Percentiles rank a stretch among this genome's conserved stretches.
These are phyloP conservation scores for Acrocephalus arundinaceus DNA, from an alignment of 2,113 vertebrate species.

Conservation along the genomic window DNA sequence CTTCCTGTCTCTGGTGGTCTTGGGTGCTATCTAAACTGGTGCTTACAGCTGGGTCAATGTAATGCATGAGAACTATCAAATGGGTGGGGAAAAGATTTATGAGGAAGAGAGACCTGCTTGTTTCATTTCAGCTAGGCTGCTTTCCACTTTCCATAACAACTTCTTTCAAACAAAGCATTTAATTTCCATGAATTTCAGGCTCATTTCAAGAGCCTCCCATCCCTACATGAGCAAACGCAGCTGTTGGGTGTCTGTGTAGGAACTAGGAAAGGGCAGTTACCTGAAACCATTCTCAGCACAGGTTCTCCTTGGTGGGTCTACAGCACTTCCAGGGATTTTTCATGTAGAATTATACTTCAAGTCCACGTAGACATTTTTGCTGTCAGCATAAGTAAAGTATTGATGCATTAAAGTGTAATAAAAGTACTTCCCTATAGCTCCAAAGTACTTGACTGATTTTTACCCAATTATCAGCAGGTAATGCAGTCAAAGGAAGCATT, in stretches of 20 bases:
- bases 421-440: neutral
- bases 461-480: neutral
- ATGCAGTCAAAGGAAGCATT: neutral
- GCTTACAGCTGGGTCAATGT: neutral
- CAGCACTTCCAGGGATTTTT: neutral
- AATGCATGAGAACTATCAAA: neutral
- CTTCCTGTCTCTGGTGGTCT: neutral
- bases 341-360: neutral
- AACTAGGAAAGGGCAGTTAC: neutral
- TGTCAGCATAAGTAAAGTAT: neutral
- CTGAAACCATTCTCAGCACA: neutral
- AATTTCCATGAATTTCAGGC: neutral
- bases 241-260: neutral
- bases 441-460: neutral
- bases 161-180: neutral
- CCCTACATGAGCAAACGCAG: neutral
- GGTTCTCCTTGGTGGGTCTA: neutral
- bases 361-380: neutral
- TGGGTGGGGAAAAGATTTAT: neutral
- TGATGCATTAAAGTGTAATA: neutral
- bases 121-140: neutral
- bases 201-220: neutral
- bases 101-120: neutral
- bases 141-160: neutral
- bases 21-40: neutral